Evolutionary conservation across 2,113 vertebrate genomes (phyloP).

Genomic region (Arothron firmamentum): DNA sequence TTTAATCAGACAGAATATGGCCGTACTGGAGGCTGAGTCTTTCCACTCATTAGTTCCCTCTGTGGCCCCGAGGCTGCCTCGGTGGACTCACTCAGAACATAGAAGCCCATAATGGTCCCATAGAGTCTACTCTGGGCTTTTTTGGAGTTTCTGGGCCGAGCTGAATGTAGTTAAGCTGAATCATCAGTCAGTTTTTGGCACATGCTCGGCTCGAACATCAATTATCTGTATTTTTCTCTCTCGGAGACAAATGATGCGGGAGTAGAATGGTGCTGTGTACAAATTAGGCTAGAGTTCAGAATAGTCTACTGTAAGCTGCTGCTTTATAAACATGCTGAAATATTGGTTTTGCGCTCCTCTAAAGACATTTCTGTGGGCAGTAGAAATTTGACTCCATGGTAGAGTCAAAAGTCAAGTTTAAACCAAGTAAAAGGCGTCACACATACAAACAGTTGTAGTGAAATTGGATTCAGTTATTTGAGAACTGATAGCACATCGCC

Average conservation of each 20-base stretch:
- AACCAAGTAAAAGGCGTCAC: no score
- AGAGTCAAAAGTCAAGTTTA: no score
- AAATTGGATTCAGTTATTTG: no score
- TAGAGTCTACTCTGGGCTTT: constrained; percentile 35
- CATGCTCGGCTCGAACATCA: constrained; percentile 29
- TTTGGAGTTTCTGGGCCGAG: constrained; percentile 25
- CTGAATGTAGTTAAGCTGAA: constrained; percentile 42
- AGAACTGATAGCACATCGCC: no score
- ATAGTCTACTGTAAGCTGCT: no score
- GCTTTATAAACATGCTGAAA: no score
- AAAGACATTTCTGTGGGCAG: no score
- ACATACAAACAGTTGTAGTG: no score
- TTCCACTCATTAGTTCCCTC: constrained; percentile 68
- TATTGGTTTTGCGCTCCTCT: no score
- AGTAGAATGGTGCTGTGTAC: constrained; percentile 23
- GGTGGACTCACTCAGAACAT: constrained; percentile 48
- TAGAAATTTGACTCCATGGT: no score
- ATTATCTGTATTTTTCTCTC: constrained; percentile 47
- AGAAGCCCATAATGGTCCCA: constrained; percentile 58
- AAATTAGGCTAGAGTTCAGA: not conserved
- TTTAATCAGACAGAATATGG: constrained; percentile 60
- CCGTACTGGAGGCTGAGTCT: constrained; percentile 52
- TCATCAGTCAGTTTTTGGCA: constrained; percentile 50
- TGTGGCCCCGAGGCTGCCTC: constrained; percentile 53
- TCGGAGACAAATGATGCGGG: constrained; percentile 27